Conservation (phyloP, 2,888 invertebrate genomes). For the Chesias legatella region DNA sequence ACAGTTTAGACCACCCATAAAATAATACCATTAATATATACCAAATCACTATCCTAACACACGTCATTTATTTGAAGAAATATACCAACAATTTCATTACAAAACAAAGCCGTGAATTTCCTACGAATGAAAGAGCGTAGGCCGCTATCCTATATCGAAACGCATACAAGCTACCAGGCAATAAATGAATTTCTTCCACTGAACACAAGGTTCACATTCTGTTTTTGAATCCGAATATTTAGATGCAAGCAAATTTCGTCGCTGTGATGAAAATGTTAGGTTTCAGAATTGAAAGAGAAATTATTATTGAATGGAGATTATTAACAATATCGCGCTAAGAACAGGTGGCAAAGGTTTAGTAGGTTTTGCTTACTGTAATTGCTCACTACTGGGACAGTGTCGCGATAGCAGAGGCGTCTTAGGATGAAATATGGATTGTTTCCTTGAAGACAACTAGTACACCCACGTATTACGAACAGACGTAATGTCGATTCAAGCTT, state of each 20-base stretch:
- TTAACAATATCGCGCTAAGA: slow-evolving; percentile 60
- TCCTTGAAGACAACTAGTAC: slow-evolving; percentile 32
- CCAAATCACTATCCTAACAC: slow-evolving; percentile 41
- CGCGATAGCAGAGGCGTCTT: slow-evolving; percentile 54
- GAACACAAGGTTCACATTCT: slow-evolving; percentile 34
- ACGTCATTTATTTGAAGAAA: slow-evolving; percentile 66
- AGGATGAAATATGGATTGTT: slow-evolving; percentile 52
- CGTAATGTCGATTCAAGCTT: background rate
- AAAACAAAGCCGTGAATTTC: slow-evolving; percentile 68
- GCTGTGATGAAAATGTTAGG: slow-evolving; percentile 23
- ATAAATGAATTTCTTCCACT: slow-evolving; percentile 34
- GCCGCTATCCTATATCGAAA: slow-evolving; percentile 60
- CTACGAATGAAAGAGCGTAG: slow-evolving; percentile 74
- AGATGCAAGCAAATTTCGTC: slow-evolving; percentile 30
- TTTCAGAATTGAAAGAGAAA: slow-evolving; percentile 27
- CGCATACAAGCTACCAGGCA: slow-evolving; percentile 18
- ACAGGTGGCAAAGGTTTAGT: slow-evolving; percentile 68
- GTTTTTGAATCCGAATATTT: slow-evolving; percentile 9
- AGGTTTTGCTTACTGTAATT: slow-evolving; percentile 67
- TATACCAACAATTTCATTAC: slow-evolving; percentile 72
- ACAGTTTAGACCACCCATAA: slow-evolving; percentile 56
- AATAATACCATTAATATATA: slow-evolving; percentile 34
- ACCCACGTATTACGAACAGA: slow-evolving; percentile 9
- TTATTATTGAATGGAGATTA: slow-evolving; percentile 43
- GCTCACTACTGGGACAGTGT: slow-evolving; percentile 58